Base-by-base conservation (phyloP, 2,797 vertebrate genomes). In the Cottoperca gobio region DNA sequence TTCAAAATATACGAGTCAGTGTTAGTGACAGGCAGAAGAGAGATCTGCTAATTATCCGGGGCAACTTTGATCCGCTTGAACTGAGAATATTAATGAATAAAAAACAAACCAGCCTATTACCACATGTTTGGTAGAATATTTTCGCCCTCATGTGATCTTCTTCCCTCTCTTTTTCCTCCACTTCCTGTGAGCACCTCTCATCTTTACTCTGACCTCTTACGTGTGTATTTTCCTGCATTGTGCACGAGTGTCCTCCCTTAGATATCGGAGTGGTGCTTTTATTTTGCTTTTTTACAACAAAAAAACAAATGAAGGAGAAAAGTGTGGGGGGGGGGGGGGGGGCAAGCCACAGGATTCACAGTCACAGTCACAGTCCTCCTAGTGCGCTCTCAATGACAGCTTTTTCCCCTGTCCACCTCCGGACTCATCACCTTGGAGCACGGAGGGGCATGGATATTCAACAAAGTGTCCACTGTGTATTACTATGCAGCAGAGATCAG, bases 361-460 rank as follows among this genome's bases (percentile, higher is more conserved):
- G 62, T 61, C 70, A 82, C 68, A 81, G 58, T 31, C 58, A 54
- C 61, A 70, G 62, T 61, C 70, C 69, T 76, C 70, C 65, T 10
- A 11, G 50, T 72, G 58, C 4, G 4, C 40, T 55, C 57, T 72
- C 76, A 46, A 31, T 71, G 76, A 70, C 72, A 77, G 37, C 60
- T 73, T 70, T 45, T 31, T 48, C 49, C 49, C 42, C 35, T 46
- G 65, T 89, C 88, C 82, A 79, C 77, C 81, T 70, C 72, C 87
- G 67, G 77, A 82, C 61, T 73, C 83, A 64, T 90, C 89, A 85
- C 78, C 78, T 87, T 84, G 73, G 85, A 81, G 68, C 72, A 65
- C 7, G 11, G 67, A 78, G 50, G 69, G 40, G 71, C 83, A 92
- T 92, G 86, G 89, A 91, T 91, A 92, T 91, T 91, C 86, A 91